Conservation (phyloP, 2,888 invertebrate genomes). For the Lasioglossum marginatum region DNA sequence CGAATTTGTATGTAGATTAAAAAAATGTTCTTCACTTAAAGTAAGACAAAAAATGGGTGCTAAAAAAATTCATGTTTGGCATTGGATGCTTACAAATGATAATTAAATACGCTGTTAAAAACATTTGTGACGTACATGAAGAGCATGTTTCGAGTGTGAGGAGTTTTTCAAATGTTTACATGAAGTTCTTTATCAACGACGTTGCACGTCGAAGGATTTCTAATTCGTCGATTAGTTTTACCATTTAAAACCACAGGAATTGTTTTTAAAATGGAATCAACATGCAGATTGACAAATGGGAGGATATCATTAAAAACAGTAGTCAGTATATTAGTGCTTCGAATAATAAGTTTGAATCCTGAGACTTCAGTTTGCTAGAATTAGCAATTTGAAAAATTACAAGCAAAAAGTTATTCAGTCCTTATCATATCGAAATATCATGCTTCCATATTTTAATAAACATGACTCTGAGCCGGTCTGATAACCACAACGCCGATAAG, state of each 20-base stretch:
- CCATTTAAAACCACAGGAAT: neutral
- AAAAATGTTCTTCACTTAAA: neutral
- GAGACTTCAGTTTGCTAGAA: neutral
- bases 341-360: neutral
- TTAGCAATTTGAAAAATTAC: neutral
- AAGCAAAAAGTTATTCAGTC: neutral
- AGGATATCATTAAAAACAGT: neutral
- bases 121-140: no score
- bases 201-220: neutral
- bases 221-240: no score
- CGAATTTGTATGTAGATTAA: neutral
- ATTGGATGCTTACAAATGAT: neutral
- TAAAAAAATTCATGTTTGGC: neutral
- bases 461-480: neutral
- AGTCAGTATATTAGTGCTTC: neutral
- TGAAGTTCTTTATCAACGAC: no score
- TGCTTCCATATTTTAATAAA: neutral
- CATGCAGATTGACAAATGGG: neutral
- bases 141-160: no score
- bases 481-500: conserved; percentile 16
- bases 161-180: no score
- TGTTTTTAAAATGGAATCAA: neutral
- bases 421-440: neutral
- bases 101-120: neutral
- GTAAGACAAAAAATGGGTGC: neutral